A percentile compares a stretch with the other conserved stretches of the same genome.
These are phyloP conservation scores for Gerris buenoi DNA, from an alignment of 1,140 invertebrate species.

Conservation along the genomic window DNA sequence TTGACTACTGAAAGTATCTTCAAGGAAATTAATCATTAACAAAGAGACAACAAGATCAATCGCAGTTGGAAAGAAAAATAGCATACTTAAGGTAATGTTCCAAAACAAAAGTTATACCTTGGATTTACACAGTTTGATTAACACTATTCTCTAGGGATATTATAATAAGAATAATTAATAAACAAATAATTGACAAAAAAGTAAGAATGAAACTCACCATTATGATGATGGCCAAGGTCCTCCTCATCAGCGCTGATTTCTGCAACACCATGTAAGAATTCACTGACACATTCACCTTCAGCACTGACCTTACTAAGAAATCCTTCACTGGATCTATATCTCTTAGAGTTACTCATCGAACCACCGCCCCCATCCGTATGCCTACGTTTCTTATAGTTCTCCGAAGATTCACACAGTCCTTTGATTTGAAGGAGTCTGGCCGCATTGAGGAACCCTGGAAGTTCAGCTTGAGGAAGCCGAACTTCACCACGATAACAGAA, in stretches of 20 bases:
- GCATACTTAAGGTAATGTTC: no score
- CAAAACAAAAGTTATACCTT: no score
- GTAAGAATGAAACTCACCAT: neutral
- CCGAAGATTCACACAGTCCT: conserved; percentile 62
- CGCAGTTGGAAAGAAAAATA: no score
- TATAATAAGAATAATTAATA: no score
- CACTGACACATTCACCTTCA: no score
- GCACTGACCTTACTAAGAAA: neutral
- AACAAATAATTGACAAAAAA: no score
- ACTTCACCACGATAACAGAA: conserved; percentile 91
- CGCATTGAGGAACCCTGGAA: conserved; percentile 71
- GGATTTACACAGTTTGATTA: no score
- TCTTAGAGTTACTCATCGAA: neutral
- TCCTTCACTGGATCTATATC: neutral
- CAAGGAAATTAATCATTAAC: no score
- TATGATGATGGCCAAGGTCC: neutral
- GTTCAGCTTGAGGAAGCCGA: conserved; percentile 80
- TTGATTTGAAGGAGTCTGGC: conserved; percentile 84
- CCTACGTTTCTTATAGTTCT: conserved; percentile 3
- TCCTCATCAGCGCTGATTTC: neutral
- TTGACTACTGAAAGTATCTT: no score
- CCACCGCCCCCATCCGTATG: neutral
- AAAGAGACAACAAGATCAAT: no score
- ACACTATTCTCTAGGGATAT: no score
- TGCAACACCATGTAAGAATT: neutral